phyloP scores from a whole-genome alignment of 1,140 invertebrate genomes.

The Cardiocondyla obscurior region DNA sequence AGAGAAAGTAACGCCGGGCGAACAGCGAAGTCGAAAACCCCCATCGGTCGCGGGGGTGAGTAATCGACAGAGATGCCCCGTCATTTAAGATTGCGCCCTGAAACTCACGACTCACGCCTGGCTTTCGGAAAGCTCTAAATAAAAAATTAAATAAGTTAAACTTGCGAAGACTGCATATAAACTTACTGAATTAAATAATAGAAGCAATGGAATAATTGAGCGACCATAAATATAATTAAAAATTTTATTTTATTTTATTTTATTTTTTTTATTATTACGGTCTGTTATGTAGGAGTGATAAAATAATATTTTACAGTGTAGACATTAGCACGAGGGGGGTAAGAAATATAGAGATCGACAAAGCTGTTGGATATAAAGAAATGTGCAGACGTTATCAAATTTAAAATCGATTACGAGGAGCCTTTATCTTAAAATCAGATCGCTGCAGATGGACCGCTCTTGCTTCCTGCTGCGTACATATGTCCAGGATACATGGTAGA shows the following conservation, averaged over 20 bases:
- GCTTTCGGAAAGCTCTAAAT: not conserved
- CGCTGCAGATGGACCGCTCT: slow-evolving; percentile 79
- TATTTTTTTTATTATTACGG: not conserved
- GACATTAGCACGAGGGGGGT: not conserved
- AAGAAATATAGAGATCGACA: not conserved
- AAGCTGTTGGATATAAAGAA: slow-evolving; percentile 14
- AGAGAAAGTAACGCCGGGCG: slow-evolving; percentile 32
- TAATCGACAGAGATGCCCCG: not conserved
- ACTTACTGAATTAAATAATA: not conserved
- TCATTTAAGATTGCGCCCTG: not conserved
- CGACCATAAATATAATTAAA: not conserved
- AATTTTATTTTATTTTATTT: too few relatives aligned
- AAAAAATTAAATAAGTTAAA: not conserved
- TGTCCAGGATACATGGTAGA: slow-evolving; percentile 74
- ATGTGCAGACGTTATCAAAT: slow-evolving; percentile 78
- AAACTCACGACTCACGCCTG: too few relatives aligned
- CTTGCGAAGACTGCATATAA: not conserved
- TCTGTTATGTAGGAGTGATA: not conserved
- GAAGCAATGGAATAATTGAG: too few relatives aligned
- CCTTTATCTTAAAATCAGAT: slow-evolving; percentile 81
- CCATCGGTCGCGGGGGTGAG: too few relatives aligned
- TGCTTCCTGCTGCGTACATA: slow-evolving; percentile 83
- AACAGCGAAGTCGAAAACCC: not conserved
- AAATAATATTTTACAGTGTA: not conserved
- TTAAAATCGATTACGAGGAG: slow-evolving; percentile 81